phyloP scores from a whole-genome alignment of 2,888 invertebrate species.

The Neoaliturus tenellus region DNA sequence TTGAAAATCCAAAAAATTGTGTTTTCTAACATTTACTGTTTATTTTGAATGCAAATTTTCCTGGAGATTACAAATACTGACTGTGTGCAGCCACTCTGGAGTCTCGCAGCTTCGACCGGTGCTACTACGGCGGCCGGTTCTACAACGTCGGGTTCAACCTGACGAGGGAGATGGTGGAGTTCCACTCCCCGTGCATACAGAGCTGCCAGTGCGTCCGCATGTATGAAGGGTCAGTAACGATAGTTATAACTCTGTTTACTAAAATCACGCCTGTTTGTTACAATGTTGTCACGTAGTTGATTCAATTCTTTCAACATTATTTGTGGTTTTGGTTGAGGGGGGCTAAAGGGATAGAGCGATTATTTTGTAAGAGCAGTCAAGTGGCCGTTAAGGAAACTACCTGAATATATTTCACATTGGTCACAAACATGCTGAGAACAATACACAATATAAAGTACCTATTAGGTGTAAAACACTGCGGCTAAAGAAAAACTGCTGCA shows the following conservation, averaged over 20 bases:
- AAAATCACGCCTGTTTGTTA: not conserved
- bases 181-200: slow-evolving; percentile 22
- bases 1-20: no score
- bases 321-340: no score
- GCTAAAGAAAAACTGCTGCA: no score
- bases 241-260: not conserved
- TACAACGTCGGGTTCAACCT: slow-evolving; percentile 27
- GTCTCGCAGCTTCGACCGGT: not conserved
- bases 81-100: slow-evolving; percentile 4
- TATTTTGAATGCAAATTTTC: no score
- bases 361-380: not conserved
- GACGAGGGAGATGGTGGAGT: slow-evolving; percentile 9
- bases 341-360: no score
- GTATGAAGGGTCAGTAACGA: slow-evolving; percentile 38
- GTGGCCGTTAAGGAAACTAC: not conserved
- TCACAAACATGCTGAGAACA: not conserved
- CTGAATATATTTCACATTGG: no score
- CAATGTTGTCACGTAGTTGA: no score
- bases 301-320: no score
- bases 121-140: not conserved
- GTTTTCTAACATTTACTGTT: no score
- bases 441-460: not conserved
- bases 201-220: slow-evolving; percentile 45
- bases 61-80: no score
- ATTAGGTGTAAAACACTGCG: no score